Evolutionary conservation across 2,888 invertebrate species (phyloP).

Genomic region (Mellilla xanthometata): DNA sequence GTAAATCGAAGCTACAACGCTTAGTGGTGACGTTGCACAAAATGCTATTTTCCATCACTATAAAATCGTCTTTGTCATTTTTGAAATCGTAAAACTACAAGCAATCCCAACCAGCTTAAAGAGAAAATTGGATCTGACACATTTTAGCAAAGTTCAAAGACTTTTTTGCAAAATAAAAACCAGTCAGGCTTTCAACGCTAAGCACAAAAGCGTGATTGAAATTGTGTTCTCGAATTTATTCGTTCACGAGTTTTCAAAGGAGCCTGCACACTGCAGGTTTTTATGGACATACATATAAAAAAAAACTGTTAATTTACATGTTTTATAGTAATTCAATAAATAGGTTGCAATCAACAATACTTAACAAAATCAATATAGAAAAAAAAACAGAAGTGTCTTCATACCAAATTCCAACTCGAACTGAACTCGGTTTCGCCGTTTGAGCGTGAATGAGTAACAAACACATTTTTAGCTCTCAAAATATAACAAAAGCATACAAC

Average conservation of each 20-base stretch:
- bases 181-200: constrained; percentile 1
- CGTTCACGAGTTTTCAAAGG: not conserved
- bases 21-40: not conserved
- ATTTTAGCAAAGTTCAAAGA: constrained; percentile 1
- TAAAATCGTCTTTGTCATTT: not conserved
- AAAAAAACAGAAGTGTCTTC: too few species aligned
- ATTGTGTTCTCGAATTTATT: constrained; percentile 16
- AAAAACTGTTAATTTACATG: too few species aligned
- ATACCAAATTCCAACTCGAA: too few species aligned
- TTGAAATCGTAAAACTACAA: constrained; percentile 7
- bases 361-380: too few species aligned
- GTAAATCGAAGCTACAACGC: not conserved
- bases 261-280: not conserved
- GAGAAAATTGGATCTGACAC: constrained; percentile 5
- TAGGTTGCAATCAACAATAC: too few species aligned
- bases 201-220: constrained; percentile 34
- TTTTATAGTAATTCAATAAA: too few species aligned
- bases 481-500: too few species aligned
- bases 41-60: not conserved
- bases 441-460: too few species aligned
- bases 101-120: constrained; percentile 1
- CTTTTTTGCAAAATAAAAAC: not conserved
- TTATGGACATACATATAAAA: too few species aligned
- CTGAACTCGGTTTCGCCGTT: too few species aligned
- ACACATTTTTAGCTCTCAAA: too few species aligned